Evolutionary conservation across 2,113 vertebrate species (phyloP).

Genomic region (Cnemophilus loriae): DNA sequence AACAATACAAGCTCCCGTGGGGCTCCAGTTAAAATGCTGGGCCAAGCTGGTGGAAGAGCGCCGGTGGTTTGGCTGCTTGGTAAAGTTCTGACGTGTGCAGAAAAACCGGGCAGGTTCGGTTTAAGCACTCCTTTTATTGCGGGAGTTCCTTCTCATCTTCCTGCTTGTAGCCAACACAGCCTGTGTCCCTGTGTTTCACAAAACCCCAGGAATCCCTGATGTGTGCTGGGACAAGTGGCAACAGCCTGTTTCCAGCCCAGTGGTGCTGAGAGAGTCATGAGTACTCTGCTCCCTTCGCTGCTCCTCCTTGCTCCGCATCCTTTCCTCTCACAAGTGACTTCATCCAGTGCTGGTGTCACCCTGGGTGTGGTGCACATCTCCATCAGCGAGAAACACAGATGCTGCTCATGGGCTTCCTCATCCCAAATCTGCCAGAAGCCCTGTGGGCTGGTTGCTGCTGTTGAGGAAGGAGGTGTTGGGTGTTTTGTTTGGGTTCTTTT

Average conservation of each 20-base stretch:
- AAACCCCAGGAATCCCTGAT: fast-evolving
- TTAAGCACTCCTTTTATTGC: not conserved
- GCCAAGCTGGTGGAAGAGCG: not conserved
- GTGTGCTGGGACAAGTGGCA: fast-evolving
- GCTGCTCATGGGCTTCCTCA: not conserved
- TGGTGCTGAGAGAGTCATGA: fast-evolving
- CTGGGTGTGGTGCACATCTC: fast-evolving
- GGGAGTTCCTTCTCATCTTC: not conserved
- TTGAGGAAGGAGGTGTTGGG: not conserved
- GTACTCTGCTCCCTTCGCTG: fast-evolving
- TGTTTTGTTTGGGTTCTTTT: not conserved
- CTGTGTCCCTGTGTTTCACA: fast-evolving
- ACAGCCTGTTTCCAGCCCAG: not conserved
- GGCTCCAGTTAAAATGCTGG: not conserved
- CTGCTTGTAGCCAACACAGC: not conserved
- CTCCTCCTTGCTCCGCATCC: not conserved
- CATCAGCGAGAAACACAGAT: not conserved
- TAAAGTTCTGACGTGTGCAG: not conserved
- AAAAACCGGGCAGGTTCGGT: fast-evolving
- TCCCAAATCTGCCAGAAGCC: not conserved
- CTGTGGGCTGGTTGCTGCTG: not conserved
- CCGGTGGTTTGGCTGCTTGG: not conserved
- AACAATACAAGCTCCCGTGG: not conserved
- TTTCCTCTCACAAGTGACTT: fast-evolving
- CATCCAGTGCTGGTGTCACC: fast-evolving